Conservation (phyloP, 2,888 invertebrate genomes). For the Melinaea marsaeus region DNA sequence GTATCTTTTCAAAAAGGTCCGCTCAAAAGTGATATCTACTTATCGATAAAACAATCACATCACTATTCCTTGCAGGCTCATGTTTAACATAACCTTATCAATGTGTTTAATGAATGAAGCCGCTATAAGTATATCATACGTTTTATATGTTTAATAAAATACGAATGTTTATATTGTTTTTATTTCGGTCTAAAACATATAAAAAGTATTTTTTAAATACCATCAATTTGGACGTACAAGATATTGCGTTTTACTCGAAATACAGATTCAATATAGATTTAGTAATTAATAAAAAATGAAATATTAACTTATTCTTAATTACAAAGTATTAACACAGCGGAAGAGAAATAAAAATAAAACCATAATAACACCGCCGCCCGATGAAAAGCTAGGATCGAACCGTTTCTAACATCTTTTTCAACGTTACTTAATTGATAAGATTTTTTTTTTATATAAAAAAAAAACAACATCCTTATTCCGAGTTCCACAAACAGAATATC, state of each 20-base stretch:
- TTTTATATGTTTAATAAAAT: conserved; percentile 39
- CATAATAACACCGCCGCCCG: neutral
- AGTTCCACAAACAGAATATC: conserved; percentile 44
- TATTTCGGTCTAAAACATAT: neutral
- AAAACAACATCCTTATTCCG: conserved; percentile 37
- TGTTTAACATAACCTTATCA: conserved; percentile 51
- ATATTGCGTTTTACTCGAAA: neutral
- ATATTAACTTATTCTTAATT: neutral
- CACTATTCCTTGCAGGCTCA: conserved; percentile 48
- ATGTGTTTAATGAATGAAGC: conserved; percentile 48
- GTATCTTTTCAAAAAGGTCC: neutral
- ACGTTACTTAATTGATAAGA: conserved; percentile 21
- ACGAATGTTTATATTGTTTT: conserved; percentile 19
- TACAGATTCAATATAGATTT: neutral
- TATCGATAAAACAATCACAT: conserved; percentile 31
- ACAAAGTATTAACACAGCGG: too few species aligned
- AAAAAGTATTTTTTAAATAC: neutral
- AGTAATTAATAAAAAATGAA: neutral
- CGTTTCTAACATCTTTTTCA: conserved; percentile 10
- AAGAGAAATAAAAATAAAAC: too few species aligned
- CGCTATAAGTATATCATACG: conserved; percentile 35
- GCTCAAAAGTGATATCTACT: neutral
- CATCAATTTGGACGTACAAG: neutral
- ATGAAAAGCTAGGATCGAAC: neutral
- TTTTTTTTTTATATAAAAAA: conserved; percentile 28